Percentiles rank a stretch among this genome's conserved stretches.
Evolutionary conservation across 30 jellyfish, hydroid and myxozoan genomes (phyloP).

Genomic region (Morbakka virulenta): DNA sequence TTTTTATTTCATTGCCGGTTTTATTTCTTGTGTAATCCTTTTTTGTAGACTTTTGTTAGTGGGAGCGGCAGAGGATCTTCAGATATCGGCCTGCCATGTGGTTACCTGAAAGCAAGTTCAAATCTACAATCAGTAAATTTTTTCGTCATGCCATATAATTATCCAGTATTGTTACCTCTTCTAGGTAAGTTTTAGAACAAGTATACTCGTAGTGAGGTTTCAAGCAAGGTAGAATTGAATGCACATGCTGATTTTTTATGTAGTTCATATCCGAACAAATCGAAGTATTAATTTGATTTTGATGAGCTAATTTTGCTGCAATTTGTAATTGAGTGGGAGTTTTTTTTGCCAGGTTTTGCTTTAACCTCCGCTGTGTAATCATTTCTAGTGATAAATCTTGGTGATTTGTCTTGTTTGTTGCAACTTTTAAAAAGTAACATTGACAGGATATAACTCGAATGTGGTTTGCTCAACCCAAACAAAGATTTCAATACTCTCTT

Average conservation of each 20-base stretch:
- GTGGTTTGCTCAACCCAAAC: no score
- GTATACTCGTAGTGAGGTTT: no score
- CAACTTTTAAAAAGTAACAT: no score
- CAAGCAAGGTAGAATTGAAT: no score
- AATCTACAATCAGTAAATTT: slow-evolving; percentile 87
- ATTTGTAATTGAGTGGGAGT: no score
- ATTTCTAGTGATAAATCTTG: no score
- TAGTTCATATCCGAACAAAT: neutral
- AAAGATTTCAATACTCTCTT: no score
- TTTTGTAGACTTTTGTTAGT: slow-evolving; percentile 74
- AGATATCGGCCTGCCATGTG: slow-evolving; percentile 88
- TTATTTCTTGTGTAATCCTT: neutral
- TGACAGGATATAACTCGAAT: no score
- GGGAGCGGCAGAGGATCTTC: slow-evolving; percentile 81
- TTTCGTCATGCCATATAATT: slow-evolving; percentile 95
- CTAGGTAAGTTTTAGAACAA: slow-evolving; percentile 64
- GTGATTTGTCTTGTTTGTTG: no score
- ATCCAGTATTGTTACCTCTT: slow-evolving; percentile 82
- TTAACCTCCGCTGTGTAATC: no score
- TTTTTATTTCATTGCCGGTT: neutral
- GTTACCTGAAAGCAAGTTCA: slow-evolving; percentile 93
- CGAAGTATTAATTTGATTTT: neutral
- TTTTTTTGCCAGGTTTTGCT: no score
- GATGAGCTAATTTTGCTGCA: no score
- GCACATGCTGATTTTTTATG: neutral